A percentile compares a stretch with the other conserved stretches of the same genome.
Conservation (phyloP, 1,140 invertebrate species). For the Conus betulinus region DNA sequence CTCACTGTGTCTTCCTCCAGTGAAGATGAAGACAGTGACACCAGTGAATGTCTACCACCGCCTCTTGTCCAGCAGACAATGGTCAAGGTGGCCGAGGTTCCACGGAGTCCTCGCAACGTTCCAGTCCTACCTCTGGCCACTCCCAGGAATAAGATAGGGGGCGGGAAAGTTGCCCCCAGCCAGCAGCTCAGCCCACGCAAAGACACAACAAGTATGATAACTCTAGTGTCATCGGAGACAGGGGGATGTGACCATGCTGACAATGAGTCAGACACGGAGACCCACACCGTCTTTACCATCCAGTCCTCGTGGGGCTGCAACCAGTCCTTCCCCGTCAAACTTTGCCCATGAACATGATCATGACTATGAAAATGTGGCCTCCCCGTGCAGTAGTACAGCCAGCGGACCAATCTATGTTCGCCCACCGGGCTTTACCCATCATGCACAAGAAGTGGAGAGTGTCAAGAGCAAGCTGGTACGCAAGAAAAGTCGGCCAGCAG, state of each 20-base stretch:
- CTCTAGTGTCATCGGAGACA: background rate
- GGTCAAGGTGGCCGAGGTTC: conserved; percentile 22
- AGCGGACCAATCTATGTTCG: conserved; percentile 76
- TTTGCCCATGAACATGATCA: conserved; percentile 69
- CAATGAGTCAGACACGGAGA: conserved; percentile 27
- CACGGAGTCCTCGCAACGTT: conserved; percentile 18
- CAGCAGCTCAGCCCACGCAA: conserved; percentile 3
- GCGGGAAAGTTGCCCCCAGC: conserved; percentile 82
- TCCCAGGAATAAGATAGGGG: background rate
- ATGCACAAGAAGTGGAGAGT: conserved; percentile 68
- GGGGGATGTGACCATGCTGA: background rate
- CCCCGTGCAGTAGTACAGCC: conserved; percentile 74
- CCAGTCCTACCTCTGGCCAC: conserved; percentile 11
- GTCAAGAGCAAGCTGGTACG: conserved; percentile 53
- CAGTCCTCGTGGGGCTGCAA: conserved; percentile 28
- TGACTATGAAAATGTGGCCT: conserved; percentile 72
- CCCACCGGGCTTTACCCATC: conserved; percentile 73
- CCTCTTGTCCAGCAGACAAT: conserved; percentile 23
- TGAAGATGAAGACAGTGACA: conserved; percentile 61
- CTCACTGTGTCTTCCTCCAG: conserved; percentile 59
- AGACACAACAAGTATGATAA: conserved; percentile 16
- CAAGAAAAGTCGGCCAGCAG: conserved; percentile 69
- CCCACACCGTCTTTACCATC: conserved; percentile 33
- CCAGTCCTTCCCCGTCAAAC: conserved; percentile 44
- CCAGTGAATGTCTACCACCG: conserved; percentile 41